phyloP scores from a whole-genome alignment of 2,113 vertebrate species.

The Ciconia boyciana region DNA sequence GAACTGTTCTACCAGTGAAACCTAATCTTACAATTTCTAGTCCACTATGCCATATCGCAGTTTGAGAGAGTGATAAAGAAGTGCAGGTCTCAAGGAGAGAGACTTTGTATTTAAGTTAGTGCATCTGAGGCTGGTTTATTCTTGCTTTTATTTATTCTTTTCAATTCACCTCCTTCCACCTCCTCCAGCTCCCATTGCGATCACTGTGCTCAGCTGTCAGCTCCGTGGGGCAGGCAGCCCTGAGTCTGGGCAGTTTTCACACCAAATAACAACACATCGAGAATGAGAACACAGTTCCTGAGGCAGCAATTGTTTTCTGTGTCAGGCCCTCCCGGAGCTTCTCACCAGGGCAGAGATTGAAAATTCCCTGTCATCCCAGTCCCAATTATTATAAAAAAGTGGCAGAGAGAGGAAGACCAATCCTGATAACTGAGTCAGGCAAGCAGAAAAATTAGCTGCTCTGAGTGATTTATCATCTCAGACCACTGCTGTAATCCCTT shows the following conservation, averaged over 20 bases:
- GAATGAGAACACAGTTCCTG: background rate
- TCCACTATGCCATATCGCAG: background rate
- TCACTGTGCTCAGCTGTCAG: background rate
- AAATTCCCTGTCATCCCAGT: background rate
- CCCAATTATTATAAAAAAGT: background rate
- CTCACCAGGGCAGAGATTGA: background rate
- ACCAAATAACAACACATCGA: background rate
- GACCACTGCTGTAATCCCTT: background rate
- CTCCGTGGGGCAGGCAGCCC: background rate
- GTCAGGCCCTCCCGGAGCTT: slow-evolving; percentile 15
- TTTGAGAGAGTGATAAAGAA: slow-evolving; percentile 1
- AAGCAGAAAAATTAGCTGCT: background rate
- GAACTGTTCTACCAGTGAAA: background rate
- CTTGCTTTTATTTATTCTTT: background rate
- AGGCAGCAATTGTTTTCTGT: background rate
- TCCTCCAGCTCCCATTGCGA: background rate
- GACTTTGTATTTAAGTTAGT: background rate
- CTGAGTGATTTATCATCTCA: background rate
- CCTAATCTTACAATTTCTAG: background rate
- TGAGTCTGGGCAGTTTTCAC: slow-evolving; percentile 3
- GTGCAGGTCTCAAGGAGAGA: background rate
- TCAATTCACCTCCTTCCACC: background rate
- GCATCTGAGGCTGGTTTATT: background rate
- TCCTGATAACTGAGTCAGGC: background rate
- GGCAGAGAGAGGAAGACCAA: background rate